These are phyloP conservation scores for Austrolebias charrua DNA, from an alignment of 2,797 vertebrate genomes.

Conservation along the genomic window DNA sequence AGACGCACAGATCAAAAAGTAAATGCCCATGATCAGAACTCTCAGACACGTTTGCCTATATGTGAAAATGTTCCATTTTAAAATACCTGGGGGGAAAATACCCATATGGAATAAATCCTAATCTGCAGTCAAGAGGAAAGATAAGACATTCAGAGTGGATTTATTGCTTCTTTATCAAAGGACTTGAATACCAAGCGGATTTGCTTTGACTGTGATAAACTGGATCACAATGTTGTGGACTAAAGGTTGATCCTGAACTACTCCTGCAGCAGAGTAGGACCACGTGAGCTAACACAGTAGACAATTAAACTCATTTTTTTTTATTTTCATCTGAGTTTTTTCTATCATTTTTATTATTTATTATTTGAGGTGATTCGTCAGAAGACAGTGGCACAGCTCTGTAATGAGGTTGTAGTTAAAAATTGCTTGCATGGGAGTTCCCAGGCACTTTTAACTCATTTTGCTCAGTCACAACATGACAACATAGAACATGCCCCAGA, in stretches of 20 bases:
- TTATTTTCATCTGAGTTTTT: slow-evolving; percentile 70
- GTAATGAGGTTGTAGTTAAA: slow-evolving; percentile 23
- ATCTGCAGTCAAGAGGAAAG: slow-evolving; percentile 43
- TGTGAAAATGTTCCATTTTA: slow-evolving; percentile 53
- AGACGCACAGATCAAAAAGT: slow-evolving; percentile 54
- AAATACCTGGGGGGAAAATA: slow-evolving; percentile 43
- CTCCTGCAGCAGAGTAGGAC: slow-evolving; percentile 54
- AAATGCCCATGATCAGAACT: slow-evolving; percentile 57
- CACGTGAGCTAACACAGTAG: slow-evolving; percentile 46
- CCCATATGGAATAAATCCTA: slow-evolving; percentile 49
- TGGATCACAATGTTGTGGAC: slow-evolving; percentile 66
- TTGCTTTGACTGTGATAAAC: slow-evolving; percentile 50
- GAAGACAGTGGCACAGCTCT: slow-evolving; percentile 39
- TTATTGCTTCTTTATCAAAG: slow-evolving; percentile 50
- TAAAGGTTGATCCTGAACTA: slow-evolving; percentile 62
- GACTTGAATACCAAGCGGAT: slow-evolving; percentile 61
- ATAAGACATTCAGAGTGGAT: slow-evolving; percentile 58
- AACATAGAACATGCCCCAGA: slow-evolving; percentile 17
- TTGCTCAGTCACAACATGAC: slow-evolving; percentile 1
- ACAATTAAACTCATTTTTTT: slow-evolving; percentile 68
- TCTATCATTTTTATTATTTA: slow-evolving; percentile 77
- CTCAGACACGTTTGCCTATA: slow-evolving; percentile 51
- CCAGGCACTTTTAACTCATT: slow-evolving; percentile 11
- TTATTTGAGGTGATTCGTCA: slow-evolving; percentile 68
- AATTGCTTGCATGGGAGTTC: slow-evolving; percentile 14